Evolutionary conservation across 2,888 invertebrate genomes (phyloP).

Genomic region (Mythimna lalbum): DNA sequence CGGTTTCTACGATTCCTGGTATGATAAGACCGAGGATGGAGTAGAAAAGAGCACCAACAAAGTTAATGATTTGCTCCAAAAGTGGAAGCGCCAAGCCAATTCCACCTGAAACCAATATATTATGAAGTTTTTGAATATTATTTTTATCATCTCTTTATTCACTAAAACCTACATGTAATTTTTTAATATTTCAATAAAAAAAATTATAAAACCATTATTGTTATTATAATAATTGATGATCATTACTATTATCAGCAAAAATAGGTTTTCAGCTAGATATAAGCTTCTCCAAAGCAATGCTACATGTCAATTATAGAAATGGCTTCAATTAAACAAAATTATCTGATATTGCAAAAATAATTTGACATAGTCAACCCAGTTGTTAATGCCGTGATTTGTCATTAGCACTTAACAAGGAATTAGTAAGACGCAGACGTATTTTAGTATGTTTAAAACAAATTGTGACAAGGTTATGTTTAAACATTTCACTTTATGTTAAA

Average conservation of each 20-base stretch:
- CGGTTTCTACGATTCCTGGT: constrained; percentile 94
- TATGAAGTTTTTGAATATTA: too few relatives aligned
- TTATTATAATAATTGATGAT: too few relatives aligned
- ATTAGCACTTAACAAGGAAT: constrained; percentile 17
- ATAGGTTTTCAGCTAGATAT: background rate
- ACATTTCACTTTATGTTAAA: constrained; percentile 20
- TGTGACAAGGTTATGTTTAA: constrained; percentile 37
- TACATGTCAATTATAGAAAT: background rate
- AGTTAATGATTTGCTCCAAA: constrained; percentile 86
- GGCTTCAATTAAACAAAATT: background rate
- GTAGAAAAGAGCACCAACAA: constrained; percentile 91
- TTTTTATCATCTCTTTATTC: too few relatives aligned
- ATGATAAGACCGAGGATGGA: constrained; percentile 94
- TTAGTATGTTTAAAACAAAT: constrained; percentile 31
- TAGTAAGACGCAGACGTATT: background rate
- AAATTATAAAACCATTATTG: too few relatives aligned
- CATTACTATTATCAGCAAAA: background rate
- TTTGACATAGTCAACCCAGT: background rate
- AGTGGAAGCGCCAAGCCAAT: constrained; percentile 93
- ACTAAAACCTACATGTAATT: too few relatives aligned
- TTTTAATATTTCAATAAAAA: too few relatives aligned
- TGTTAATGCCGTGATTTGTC: constrained; percentile 22
- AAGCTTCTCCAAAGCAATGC: background rate
- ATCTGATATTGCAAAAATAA: background rate
- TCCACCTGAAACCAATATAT: constrained; percentile 75